Evolutionary conservation across 2,888 invertebrate species (phyloP).

Genomic region (Andrena flavipes): DNA sequence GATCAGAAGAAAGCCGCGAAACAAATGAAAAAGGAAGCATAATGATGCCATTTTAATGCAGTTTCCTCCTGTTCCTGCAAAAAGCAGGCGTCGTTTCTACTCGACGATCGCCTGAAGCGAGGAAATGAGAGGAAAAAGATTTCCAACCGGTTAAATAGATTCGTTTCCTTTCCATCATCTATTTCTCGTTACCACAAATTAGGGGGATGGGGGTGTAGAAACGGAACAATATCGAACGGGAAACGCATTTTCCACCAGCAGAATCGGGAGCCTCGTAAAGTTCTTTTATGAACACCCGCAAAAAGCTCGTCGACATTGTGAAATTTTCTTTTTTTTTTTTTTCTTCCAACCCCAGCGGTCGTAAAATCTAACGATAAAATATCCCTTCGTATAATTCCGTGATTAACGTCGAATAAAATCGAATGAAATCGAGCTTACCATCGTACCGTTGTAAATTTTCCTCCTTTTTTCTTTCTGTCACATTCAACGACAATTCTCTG

Average conservation of each 20-base stretch:
- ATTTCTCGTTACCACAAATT: constrained; percentile 61
- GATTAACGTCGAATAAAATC: constrained; percentile 8
- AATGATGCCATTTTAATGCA: constrained; percentile 39
- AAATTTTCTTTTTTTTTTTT: not conserved
- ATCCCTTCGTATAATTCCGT: constrained; percentile 6
- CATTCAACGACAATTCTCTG: not conserved
- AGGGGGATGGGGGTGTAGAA: not conserved
- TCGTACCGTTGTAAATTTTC: not conserved
- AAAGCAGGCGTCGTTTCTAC: constrained; percentile 2
- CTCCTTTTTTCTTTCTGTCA: not conserved
- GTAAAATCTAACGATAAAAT: not conserved
- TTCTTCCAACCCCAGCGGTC: not conserved
- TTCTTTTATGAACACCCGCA: constrained; percentile 18
- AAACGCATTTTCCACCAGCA: constrained; percentile 32
- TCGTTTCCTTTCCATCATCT: constrained; percentile 47
- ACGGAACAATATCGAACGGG: constrained; percentile 46
- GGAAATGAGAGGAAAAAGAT: not conserved
- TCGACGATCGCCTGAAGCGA: not conserved
- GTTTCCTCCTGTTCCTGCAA: constrained; percentile 8
- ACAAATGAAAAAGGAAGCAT: constrained; percentile 20
- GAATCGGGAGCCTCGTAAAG: constrained; percentile 6
- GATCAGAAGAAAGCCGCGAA: not conserved
- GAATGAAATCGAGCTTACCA: not conserved
- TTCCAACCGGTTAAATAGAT: constrained; percentile 34
- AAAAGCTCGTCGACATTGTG: constrained; percentile 18